Percentiles rank a stretch among this genome's conserved stretches.
Conservation (phyloP, 2,113 vertebrate genomes). For the Crotalus helleri region DNA sequence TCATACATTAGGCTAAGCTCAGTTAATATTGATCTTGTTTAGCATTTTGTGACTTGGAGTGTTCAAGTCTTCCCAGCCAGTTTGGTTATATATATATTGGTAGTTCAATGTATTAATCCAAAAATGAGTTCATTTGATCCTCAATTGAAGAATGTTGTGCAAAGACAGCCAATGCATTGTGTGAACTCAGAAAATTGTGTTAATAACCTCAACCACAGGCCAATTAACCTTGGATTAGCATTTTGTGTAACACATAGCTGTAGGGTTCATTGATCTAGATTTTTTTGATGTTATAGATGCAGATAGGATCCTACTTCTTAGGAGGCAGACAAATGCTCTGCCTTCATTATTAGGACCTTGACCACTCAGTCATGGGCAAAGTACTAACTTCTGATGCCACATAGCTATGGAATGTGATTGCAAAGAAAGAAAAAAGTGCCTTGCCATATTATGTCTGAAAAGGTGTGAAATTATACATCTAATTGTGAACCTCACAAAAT, state of each 20-base stretch:
- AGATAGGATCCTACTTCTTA: not conserved
- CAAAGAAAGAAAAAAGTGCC: not conserved
- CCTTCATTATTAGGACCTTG: not conserved
- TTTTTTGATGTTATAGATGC: not conserved
- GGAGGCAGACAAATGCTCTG: not conserved
- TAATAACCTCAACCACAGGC: not conserved
- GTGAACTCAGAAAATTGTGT: not conserved
- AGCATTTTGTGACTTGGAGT: not conserved
- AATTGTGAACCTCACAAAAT: not conserved
- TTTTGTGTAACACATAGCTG: not conserved
- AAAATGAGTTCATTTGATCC: not conserved
- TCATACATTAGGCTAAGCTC: not conserved
- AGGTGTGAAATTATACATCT: not conserved
- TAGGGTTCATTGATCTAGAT: too few species aligned
- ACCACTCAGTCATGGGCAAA: not conserved
- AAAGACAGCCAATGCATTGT: not conserved
- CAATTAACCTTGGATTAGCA: not conserved
- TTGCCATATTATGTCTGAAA: too few species aligned
- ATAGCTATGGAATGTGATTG: not conserved
- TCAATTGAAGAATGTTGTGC: not conserved
- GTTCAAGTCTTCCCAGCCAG: not conserved
- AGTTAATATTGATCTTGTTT: not conserved
- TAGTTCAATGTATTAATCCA: not conserved
- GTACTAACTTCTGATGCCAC: not conserved
- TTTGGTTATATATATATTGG: not conserved